Percentiles rank a stretch among this genome's conserved stretches.
Evolutionary conservation across 2,888 invertebrate genomes (phyloP).

Genomic region (Cerastoderma edule): DNA sequence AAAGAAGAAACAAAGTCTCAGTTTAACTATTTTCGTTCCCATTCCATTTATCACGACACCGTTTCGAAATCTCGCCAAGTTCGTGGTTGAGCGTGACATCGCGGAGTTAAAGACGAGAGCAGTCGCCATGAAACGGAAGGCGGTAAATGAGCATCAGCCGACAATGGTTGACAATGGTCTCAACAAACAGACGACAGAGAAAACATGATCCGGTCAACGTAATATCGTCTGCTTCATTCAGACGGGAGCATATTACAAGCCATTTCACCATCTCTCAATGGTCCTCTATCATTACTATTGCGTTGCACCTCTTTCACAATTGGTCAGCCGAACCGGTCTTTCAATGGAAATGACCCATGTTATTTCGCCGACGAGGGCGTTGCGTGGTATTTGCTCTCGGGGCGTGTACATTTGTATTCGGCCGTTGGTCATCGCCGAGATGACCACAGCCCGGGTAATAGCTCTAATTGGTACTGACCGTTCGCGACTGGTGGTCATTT

Average conservation of each 20-base stretch:
- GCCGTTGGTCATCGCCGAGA: neutral
- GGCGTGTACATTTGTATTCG: neutral
- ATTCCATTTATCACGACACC: conserved; percentile 29
- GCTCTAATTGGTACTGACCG: conserved; percentile 53
- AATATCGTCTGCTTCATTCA: conserved; percentile 32
- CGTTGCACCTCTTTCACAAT: conserved; percentile 2
- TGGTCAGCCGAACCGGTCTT: neutral
- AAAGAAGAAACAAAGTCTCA: too few species aligned
- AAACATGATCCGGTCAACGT: conserved; percentile 38
- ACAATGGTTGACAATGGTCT: conserved; percentile 50
- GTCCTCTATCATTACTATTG: neutral
- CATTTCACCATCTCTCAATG: neutral
- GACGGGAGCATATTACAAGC: neutral
- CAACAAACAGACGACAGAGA: conserved; percentile 45
- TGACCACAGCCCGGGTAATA: conserved; percentile 40
- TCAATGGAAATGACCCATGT: neutral
- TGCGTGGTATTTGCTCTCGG: conserved; percentile 10
- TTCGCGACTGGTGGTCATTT: conserved; percentile 55
- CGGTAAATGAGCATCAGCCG: conserved; percentile 38
- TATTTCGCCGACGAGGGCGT: neutral
- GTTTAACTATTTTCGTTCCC: too few species aligned
- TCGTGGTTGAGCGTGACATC: conserved; percentile 42
- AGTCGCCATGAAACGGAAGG: conserved; percentile 34
- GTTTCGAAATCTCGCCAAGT: conserved; percentile 41
- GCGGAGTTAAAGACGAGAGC: conserved; percentile 26